A percentile compares a stretch with the other conserved stretches of the same genome.
Conservation (phyloP, 2,113 vertebrate species). For the Trogon surrucura region DNA sequence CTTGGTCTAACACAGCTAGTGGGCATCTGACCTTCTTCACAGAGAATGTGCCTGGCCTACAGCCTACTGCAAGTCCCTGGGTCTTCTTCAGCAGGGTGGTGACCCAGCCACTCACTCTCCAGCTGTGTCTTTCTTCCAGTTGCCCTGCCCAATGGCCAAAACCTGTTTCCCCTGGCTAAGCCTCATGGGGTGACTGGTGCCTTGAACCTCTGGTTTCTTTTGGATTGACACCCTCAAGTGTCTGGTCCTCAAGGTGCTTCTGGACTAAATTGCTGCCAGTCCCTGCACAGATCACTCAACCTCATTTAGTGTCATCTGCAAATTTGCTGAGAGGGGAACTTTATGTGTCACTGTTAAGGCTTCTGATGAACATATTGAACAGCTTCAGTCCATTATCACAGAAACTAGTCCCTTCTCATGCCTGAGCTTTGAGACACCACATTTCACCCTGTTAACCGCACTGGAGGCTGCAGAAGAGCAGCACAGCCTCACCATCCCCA, state of each 20-base stretch:
- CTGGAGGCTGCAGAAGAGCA: not conserved
- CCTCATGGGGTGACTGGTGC: not conserved
- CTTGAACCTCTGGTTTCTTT: not conserved
- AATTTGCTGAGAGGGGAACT: not conserved
- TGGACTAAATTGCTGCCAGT: not conserved
- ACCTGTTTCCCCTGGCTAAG: not conserved
- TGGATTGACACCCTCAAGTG: not conserved
- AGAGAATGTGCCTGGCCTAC: not conserved
- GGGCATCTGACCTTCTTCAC: not conserved
- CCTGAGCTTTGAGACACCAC: not conserved
- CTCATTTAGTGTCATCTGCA: not conserved
- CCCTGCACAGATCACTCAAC: not conserved
- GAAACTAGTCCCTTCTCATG: not conserved
- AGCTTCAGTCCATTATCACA: not conserved
- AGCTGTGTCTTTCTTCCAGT: not conserved
- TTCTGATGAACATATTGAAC: not conserved
- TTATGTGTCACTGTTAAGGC: not conserved
- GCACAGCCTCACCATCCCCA: not conserved
- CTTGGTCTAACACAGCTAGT: not conserved
- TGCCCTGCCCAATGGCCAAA: not conserved
- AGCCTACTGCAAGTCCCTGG: not conserved
- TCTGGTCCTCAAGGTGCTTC: not conserved
- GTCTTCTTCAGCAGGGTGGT: not conserved
- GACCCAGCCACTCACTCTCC: not conserved
- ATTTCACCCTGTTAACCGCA: not conserved